Evolutionary conservation across 2,888 invertebrate species (phyloP), one percentile per base, ranked within the genome.

Genomic region (Spatulosminthurus flaviceps): DNA sequence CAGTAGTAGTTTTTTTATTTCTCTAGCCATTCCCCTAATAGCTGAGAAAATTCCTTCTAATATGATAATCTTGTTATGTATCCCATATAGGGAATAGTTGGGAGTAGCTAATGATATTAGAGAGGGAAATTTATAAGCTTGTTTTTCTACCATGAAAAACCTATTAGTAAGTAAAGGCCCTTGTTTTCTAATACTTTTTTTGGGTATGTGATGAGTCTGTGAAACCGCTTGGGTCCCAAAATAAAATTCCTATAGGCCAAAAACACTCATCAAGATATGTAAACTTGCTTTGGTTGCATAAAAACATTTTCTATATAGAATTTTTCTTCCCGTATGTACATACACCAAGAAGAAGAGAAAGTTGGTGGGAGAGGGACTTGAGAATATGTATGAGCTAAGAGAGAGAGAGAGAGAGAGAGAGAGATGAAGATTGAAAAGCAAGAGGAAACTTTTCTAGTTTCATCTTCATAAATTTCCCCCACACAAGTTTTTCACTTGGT

Each of bases 401-500:
- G n/a, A n/a, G n/a, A n/a, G n/a, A n/a, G n/a, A n/a, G n/a, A n/a
- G n/a, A n/a, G n/a, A n/a, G n/a, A n/a, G 29, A 28, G 13, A 28
- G 28, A 29, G 67, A 67, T 67, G n/a, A 67, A 67, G 67, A 67
- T 67, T 67, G 67, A 67, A 67, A 67, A 67, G 67, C n/a, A 28
- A 28, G n/a, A n/a, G 29, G 26, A 28, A 67, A n/a, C 24, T 64
- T 64, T 64, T 22, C 51, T n/a, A 51, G 51, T 19, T 51, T 51
- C 51, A 51, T 51, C 51, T 51, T 51, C 51, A 51, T 51, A 51
- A 51, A 51, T 51, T 51, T 19, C 51, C 51, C n/a, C n/a, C n/a
- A n/a, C 16, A 51, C 51, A 51, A 51, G 51, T 51, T 51, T 51
- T 51, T 51, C 51, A 2, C 51, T 51, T 51, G 16, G 9, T 51